These are phyloP conservation scores for Pluvianellus socialis DNA, from an alignment of 2,113 vertebrate genomes.

Conservation along the genomic window DNA sequence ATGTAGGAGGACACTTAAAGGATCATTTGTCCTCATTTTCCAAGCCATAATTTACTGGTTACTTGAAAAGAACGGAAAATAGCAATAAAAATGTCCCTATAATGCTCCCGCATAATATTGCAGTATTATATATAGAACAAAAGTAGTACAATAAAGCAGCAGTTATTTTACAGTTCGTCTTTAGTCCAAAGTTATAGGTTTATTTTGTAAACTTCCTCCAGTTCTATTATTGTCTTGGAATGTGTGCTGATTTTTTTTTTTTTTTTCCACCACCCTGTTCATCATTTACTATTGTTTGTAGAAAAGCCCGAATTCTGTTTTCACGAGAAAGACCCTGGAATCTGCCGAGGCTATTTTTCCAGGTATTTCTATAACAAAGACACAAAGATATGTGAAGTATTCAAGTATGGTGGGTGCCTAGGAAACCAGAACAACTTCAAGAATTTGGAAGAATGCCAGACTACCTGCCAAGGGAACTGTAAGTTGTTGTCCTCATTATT, in stretches of 20 bases:
- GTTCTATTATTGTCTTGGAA: background rate
- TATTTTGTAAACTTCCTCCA: background rate
- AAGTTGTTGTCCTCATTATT: background rate
- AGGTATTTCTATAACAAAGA: constrained; percentile 86
- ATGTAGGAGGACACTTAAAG: background rate
- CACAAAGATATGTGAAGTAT: constrained; percentile 77
- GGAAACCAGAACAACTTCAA: constrained; percentile 93
- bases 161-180: background rate
- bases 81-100: background rate
- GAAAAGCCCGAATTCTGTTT: constrained; percentile 85
- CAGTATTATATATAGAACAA: background rate
- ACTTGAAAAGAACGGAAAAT: background rate
- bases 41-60: background rate
- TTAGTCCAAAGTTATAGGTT: background rate
- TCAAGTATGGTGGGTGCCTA: constrained; percentile 90
- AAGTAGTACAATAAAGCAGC: background rate
- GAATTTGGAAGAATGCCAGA: constrained; percentile 77
- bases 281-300: constrained; percentile 34
- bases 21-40: background rate
- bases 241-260: background rate
- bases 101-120: background rate
- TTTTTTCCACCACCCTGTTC: background rate
- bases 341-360: constrained; percentile 82
- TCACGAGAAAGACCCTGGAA: constrained; percentile 81
- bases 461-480: constrained; percentile 78